Conservation (phyloP, 2,113 vertebrate genomes). For the Menidia beryllina region DNA sequence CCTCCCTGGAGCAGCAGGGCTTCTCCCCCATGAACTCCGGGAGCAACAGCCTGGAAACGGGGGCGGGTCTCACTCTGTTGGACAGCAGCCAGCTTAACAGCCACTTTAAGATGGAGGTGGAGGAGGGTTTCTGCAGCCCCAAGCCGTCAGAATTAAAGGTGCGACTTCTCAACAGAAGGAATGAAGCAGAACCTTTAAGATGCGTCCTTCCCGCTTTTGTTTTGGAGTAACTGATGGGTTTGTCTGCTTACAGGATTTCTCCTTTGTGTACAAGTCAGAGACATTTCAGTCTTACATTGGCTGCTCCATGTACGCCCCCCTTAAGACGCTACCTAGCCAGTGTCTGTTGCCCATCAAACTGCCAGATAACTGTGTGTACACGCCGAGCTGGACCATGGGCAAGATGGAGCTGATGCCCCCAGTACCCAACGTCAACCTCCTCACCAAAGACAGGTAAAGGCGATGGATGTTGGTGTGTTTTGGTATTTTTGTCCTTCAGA, state of each 20-base stretch:
- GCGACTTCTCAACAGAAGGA: constrained; percentile 3
- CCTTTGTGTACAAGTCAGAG: constrained; percentile 95
- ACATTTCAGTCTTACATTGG: constrained; percentile 90
- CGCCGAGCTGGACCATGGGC: constrained; percentile 94
- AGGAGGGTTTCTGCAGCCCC: constrained; percentile 97
- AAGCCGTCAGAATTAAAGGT: constrained; percentile 98
- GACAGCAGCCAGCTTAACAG: constrained; percentile 87
- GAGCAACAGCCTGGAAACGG: constrained; percentile 91
- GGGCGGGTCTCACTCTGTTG: constrained; percentile 88
- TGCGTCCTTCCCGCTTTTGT: background rate
- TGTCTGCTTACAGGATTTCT: constrained; percentile 89
- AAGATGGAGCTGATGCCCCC: constrained; percentile 94
- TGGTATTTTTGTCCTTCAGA: too few relatives aligned
- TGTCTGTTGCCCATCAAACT: constrained; percentile 92
- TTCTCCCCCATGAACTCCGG: constrained; percentile 98
- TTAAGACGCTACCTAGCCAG: constrained; percentile 95
- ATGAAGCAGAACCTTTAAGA: background rate
- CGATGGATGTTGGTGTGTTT: background rate
- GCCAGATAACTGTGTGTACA: constrained; percentile 93
- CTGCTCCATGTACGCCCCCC: constrained; percentile 95
- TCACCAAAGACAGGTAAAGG: constrained; percentile 92
- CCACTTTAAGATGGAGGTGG: constrained; percentile 96
- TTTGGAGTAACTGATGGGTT: background rate
- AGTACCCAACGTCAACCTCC: constrained; percentile 88
- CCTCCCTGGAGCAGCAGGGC: constrained; percentile 95